These are phyloP conservation scores for Coelopa frigida DNA, from an alignment of 1,140 invertebrate species.

Conservation along the genomic window DNA sequence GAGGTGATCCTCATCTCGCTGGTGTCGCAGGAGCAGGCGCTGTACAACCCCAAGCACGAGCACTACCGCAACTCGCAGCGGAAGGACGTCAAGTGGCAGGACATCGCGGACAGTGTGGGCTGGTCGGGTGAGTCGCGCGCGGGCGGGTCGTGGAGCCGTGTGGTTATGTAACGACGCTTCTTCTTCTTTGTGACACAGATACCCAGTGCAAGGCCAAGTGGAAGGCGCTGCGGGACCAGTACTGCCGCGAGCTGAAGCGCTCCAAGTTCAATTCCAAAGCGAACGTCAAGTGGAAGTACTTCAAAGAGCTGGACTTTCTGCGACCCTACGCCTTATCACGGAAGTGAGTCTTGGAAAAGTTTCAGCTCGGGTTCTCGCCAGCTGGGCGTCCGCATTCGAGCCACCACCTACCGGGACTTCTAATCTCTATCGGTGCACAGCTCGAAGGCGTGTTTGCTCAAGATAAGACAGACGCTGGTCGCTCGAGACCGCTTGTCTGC, in stretches of 20 bases:
- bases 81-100: constrained; percentile 36
- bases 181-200: constrained; percentile 13
- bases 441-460: too few species aligned
- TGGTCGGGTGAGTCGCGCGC: constrained; percentile 28
- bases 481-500: too few species aligned
- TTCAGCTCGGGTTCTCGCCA: too few species aligned
- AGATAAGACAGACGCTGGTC: too few species aligned
- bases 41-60: constrained; percentile 38
- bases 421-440: too few species aligned
- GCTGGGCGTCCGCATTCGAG: too few species aligned
- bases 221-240: constrained; percentile 41
- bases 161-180: too few species aligned
- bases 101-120: constrained; percentile 31
- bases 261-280: constrained; percentile 30
- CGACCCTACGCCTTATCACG: constrained; percentile 35
- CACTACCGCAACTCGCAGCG: constrained; percentile 33
- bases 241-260: constrained; percentile 37
- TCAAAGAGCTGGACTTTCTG: constrained; percentile 38
- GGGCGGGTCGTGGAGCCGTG: too few species aligned
- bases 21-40: constrained; percentile 34
- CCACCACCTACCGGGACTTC: too few species aligned
- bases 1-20: constrained; percentile 31
- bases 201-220: constrained; percentile 38
- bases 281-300: constrained; percentile 40
- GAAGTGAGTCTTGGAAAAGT: constrained; percentile 29